Evolutionary conservation across 2,888 invertebrate species (phyloP), one percentile per base, ranked within the genome.

Genomic region (Rotaria macrura): DNA sequence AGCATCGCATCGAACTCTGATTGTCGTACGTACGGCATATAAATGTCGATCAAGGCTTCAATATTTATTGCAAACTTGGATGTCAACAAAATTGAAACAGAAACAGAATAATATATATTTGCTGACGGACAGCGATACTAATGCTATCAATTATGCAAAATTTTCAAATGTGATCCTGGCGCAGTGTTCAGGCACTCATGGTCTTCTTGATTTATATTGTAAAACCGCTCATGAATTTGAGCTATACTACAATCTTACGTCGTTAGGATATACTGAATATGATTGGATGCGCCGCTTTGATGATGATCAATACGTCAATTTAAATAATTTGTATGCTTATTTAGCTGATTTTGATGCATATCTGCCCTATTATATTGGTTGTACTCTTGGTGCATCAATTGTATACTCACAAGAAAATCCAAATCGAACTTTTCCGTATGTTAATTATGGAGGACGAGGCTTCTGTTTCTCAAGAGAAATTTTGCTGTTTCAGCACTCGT

Each of bases 251-350:
- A 83, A 83, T 47, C 12, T 43, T 4, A 47, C 83, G 5, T 7
- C 6, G n/a, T n/a, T n/a, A 43, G 23, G 20, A 47, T n/a, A 83
- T 14, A 43, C 20, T 14, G 7, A 10, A 14, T 23, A n/a, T 43
- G 47, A 83, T 47, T 83, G 83, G 83, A 83, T 83, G 83, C 43
- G 83, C 23, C 83, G 83, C 12, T 83, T 83, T 43, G 83, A 83
- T 47, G 83, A 83, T 43, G 83, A 83, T 47, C 83, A 83, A n/a
- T 83, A 83, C 43, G 43, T 83, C 25, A 83, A 83, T 83, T 14
- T 83, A 14, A n/a, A 43, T 47, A 83, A 47, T 47, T 83, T 83
- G 20, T 43, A 47, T 83, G 20, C 9, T 14, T 47, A 12, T 47
- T 47, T 83, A 29, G 3, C 6, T 47, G 2, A 14, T 14, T 12